phyloP scores from a whole-genome alignment of 2,888 invertebrate species.

The Chymomyza procnemis region DNA sequence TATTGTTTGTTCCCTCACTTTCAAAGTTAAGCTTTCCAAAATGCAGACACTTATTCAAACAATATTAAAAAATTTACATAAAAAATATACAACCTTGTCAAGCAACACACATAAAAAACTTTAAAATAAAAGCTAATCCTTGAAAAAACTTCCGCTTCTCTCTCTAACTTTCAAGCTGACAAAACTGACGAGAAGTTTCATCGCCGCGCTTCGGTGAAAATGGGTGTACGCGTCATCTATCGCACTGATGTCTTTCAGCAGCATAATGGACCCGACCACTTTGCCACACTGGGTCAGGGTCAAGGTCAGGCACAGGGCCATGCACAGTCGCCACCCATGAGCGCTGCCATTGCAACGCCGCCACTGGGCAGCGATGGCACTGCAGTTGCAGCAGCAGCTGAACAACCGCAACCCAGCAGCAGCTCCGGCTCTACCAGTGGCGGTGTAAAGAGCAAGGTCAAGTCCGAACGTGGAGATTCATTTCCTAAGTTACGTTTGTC shows the following conservation, averaged over 20 bases:
- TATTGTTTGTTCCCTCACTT: too few species aligned
- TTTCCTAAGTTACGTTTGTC: slow-evolving; percentile 77
- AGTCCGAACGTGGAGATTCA: slow-evolving; percentile 76
- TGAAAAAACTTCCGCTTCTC: too few species aligned
- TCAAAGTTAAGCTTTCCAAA: too few species aligned
- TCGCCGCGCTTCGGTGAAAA: slow-evolving; percentile 87
- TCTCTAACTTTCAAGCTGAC: slow-evolving; percentile 83
- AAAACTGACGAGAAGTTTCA: slow-evolving; percentile 90
- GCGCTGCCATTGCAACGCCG: slow-evolving; percentile 47
- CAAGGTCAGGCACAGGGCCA: slow-evolving; percentile 30
- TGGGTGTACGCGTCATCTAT: slow-evolving; percentile 91
- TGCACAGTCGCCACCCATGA: slow-evolving; percentile 63
- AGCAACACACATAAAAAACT: too few species aligned
- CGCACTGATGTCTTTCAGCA: slow-evolving; percentile 76
- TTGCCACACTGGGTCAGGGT: slow-evolving; percentile 66
- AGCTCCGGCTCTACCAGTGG: slow-evolving; percentile 10
- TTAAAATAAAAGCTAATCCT: too few species aligned
- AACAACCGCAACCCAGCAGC: slow-evolving; percentile 13
- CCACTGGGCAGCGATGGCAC: slow-evolving; percentile 28
- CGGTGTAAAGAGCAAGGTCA: slow-evolving; percentile 51
- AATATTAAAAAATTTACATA: too few species aligned
- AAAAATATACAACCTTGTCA: too few species aligned
- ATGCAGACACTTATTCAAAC: too few species aligned
- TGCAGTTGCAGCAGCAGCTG: slow-evolving; percentile 8
- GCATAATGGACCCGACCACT: slow-evolving; percentile 68